Conservation (phyloP, 1,140 invertebrate species). For the Triops cancriformis region DNA sequence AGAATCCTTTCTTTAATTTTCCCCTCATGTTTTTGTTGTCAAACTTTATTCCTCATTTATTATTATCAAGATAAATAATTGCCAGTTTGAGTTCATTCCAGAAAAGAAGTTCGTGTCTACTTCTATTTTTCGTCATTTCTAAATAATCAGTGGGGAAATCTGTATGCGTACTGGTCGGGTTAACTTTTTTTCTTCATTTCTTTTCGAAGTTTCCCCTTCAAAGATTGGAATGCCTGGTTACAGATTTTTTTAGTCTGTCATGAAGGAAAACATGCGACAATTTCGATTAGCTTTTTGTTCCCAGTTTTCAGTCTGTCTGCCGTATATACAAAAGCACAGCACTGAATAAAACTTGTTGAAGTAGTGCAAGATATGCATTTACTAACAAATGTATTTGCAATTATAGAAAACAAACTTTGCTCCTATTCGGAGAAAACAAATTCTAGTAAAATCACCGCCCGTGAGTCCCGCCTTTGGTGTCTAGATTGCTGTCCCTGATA, state of each 20-base stretch:
- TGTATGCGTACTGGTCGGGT: neutral
- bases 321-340: neutral
- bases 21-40: neutral
- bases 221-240: neutral
- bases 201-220: neutral
- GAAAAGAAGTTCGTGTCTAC: neutral
- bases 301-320: neutral
- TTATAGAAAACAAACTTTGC: neutral
- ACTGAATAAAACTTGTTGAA: conserved; percentile 11
- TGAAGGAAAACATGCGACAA: neutral
- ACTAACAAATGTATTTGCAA: conserved; percentile 7
- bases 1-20: neutral
- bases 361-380: neutral
- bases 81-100: conserved; percentile 9
- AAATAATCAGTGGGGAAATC: neutral
- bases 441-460: neutral
- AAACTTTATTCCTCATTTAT: neutral
- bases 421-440: neutral
- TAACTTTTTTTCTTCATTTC: neutral
- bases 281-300: neutral
- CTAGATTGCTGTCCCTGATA: neutral
- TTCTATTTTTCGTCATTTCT: neutral
- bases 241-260: neutral
- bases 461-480: neutral
- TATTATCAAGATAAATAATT: neutral